These are phyloP conservation scores for Sialia sialis DNA, from an alignment of 2,113 vertebrate species.

Conservation along the genomic window DNA sequence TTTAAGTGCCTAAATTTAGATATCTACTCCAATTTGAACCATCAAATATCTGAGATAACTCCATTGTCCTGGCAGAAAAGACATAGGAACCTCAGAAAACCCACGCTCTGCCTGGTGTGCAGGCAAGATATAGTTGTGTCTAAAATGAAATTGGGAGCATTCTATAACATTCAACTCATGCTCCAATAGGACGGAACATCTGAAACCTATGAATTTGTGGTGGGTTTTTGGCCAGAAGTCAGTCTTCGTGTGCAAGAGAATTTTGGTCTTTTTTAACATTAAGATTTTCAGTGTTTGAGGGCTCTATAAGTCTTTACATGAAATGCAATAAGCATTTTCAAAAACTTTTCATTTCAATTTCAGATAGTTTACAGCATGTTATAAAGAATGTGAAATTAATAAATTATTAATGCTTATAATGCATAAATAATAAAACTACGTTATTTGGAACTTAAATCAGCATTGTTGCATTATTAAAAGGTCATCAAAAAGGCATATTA, in stretches of 20 bases:
- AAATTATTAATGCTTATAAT: not conserved
- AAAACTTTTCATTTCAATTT: not conserved
- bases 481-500: not conserved
- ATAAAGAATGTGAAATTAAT: not conserved
- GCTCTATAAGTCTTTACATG: not conserved
- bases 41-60: not conserved
- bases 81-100: not conserved
- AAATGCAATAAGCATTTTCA: not conserved
- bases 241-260: not conserved
- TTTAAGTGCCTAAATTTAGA: not conserved
- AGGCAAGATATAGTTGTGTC: not conserved
- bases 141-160: not conserved
- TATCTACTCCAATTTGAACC: not conserved
- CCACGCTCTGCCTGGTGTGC: accelerated
- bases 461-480: not conserved
- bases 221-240: not conserved
- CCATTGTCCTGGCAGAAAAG: not conserved
- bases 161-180: not conserved
- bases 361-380: not conserved
- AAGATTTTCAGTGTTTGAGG: not conserved
- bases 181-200: not conserved
- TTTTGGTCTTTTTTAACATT: not conserved
- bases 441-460: not conserved
- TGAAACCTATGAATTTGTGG: not conserved
- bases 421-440: not conserved